Evolutionary conservation across 2,888 invertebrate genomes (phyloP).

Genomic region (Eupithecia dodoneata): DNA sequence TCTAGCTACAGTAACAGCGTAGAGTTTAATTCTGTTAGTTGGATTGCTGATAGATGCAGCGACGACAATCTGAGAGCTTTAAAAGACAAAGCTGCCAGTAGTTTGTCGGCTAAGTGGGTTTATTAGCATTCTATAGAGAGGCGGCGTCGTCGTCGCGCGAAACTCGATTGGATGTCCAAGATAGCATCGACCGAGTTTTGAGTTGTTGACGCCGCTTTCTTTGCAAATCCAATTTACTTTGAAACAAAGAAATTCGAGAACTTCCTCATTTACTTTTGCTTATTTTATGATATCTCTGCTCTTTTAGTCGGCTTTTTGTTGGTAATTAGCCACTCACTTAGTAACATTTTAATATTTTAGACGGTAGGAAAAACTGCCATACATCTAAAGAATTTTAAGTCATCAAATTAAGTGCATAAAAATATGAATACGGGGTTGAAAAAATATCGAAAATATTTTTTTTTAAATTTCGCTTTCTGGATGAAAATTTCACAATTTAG

Average conservation of each 20-base stretch:
- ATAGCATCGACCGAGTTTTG: slow-evolving; percentile 60
- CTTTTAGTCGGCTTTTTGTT: slow-evolving; percentile 22
- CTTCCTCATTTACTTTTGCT: slow-evolving; percentile 43
- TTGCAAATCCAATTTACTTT: slow-evolving; percentile 48
- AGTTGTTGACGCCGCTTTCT: slow-evolving; percentile 52
- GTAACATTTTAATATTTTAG: neutral
- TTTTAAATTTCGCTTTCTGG: too few species aligned
- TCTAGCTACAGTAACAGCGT: slow-evolving; percentile 62
- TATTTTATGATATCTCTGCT: slow-evolving; percentile 35
- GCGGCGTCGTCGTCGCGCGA: slow-evolving; percentile 50
- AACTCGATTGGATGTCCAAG: slow-evolving; percentile 71
- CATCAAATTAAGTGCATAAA: neutral
- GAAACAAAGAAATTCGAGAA: slow-evolving; percentile 45
- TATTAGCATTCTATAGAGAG: slow-evolving; percentile 65
- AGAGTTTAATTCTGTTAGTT: slow-evolving; percentile 73
- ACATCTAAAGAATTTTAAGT: neutral
- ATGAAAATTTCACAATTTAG: too few species aligned
- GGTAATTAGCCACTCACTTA: slow-evolving; percentile 1
- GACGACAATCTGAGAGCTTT: slow-evolving; percentile 64
- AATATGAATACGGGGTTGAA: neutral
- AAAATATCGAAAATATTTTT: too few species aligned
- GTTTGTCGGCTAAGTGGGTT: slow-evolving; percentile 71
- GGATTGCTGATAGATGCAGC: slow-evolving; percentile 74
- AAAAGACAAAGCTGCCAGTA: slow-evolving; percentile 68
- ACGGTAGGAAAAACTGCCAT: neutral